These are phyloP conservation scores for Corythucha ciliata DNA, from an alignment of 2,888 invertebrate genomes.

Conservation along the genomic window DNA sequence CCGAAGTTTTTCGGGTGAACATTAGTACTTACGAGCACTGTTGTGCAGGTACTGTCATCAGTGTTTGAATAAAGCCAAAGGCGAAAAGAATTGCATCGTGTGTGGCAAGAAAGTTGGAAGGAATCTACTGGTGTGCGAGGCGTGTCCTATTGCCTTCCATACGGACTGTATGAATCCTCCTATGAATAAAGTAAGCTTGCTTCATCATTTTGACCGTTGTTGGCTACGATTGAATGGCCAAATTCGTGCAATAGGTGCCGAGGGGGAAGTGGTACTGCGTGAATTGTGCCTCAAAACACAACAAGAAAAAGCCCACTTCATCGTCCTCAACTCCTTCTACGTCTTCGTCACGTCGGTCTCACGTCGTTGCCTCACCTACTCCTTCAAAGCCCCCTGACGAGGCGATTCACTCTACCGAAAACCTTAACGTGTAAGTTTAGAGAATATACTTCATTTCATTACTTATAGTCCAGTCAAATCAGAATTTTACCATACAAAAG, in stretches of 20 bases:
- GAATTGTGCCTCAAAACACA: conserved; percentile 75
- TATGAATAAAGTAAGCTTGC: conserved; percentile 53
- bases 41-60: conserved; percentile 80
- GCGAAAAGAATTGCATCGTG: conserved; percentile 86
- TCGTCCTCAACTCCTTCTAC: no score
- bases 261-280: conserved; percentile 84
- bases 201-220: background rate
- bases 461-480: background rate
- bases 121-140: conserved; percentile 74
- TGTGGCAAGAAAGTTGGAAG: conserved; percentile 68
- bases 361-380: conserved; percentile 43
- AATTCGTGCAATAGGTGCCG: conserved; percentile 49
- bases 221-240: background rate
- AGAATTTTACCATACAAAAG: no score
- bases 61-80: conserved; percentile 87
- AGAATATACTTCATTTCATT: background rate
- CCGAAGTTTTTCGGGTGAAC: background rate
- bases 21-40: background rate
- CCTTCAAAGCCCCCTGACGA: conserved; percentile 27
- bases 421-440: conserved; percentile 20
- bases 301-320: conserved; percentile 54
- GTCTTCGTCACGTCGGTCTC: conserved; percentile 36
- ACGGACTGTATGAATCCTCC: conserved; percentile 88
- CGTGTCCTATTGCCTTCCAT: conserved; percentile 86
- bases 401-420: conserved; percentile 21